phyloP scores from a whole-genome alignment of 92 coral and sea anemone genomes.

The Parazoanthus swiftii region DNA sequence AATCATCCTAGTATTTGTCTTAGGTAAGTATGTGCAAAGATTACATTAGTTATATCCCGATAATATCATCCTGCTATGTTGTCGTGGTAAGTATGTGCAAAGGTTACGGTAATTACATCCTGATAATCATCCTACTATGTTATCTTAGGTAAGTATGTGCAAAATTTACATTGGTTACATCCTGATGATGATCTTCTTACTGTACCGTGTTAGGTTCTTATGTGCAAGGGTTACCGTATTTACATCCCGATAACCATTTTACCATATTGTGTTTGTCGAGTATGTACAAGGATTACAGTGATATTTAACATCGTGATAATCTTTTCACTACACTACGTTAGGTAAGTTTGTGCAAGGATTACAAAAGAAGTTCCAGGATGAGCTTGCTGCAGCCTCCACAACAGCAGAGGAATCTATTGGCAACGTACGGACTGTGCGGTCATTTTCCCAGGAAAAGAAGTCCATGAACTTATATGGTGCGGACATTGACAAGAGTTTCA shows the following conservation, averaged over 20 bases:
- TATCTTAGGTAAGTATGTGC: too few species aligned
- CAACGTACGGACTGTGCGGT: slow-evolving; percentile 87
- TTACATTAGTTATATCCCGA: not conserved
- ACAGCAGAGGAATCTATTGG: slow-evolving; percentile 93
- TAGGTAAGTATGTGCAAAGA: too few species aligned
- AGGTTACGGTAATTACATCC: too few species aligned
- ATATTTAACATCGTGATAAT: not conserved
- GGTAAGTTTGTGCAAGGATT: slow-evolving; percentile 77
- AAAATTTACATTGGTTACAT: not conserved
- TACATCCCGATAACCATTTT: too few species aligned
- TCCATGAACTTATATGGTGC: slow-evolving; percentile 69
- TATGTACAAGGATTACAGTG: too few species aligned
- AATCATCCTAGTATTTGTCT: not conserved
- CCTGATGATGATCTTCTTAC: too few species aligned
- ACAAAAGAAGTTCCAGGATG: slow-evolving; percentile 86
- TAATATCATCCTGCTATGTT: too few species aligned
- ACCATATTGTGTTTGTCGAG: too few species aligned
- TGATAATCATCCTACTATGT: not conserved
- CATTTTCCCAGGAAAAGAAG: slow-evolving; percentile 89
- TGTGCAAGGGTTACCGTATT: too few species aligned
- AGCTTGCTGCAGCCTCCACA: slow-evolving; percentile 85
- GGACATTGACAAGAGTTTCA: slow-evolving; percentile 80
- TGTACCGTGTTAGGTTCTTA: too few species aligned
- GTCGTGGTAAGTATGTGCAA: too few species aligned
- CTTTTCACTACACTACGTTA: slow-evolving; percentile 5